Percentiles rank a stretch among this genome's conserved stretches.
These are phyloP conservation scores for Brachionus calyciflorus DNA, from an alignment of 1,140 invertebrate species.

Conservation along the genomic window DNA sequence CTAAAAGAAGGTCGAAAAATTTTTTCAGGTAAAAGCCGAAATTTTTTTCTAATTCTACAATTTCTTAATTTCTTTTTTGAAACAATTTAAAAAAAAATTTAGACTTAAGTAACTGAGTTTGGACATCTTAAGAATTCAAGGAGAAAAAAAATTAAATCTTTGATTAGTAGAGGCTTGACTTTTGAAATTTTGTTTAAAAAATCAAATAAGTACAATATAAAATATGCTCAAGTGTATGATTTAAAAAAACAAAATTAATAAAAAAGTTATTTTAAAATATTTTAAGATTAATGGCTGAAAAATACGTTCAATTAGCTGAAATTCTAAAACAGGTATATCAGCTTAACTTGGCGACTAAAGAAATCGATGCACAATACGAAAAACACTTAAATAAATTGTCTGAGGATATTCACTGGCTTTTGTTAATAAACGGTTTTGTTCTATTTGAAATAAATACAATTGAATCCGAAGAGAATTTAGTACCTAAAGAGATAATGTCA, in stretches of 20 bases:
- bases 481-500: constrained; percentile 12
- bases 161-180: too few species aligned
- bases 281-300: neutral
- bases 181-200: too few species aligned
- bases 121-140: too few species aligned
- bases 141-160: too few species aligned
- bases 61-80: too few species aligned
- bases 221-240: too few species aligned
- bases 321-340: constrained; percentile 5
- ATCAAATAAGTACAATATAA: too few species aligned
- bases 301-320: constrained; percentile 19
- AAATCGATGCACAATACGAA: neutral
- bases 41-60: too few species aligned
- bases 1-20: too few species aligned
- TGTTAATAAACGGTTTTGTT: constrained; percentile 37
- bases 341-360: neutral
- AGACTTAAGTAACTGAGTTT: too few species aligned
- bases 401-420: constrained; percentile 40
- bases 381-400: neutral
- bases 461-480: neutral
- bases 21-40: too few species aligned
- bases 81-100: too few species aligned
- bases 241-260: neutral
- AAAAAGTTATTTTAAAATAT: neutral
- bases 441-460: constrained; percentile 25